Evolutionary conservation across 2,888 invertebrate genomes (phyloP), one percentile per base, ranked within the genome.

Genomic region (Xestia ashworthii): DNA sequence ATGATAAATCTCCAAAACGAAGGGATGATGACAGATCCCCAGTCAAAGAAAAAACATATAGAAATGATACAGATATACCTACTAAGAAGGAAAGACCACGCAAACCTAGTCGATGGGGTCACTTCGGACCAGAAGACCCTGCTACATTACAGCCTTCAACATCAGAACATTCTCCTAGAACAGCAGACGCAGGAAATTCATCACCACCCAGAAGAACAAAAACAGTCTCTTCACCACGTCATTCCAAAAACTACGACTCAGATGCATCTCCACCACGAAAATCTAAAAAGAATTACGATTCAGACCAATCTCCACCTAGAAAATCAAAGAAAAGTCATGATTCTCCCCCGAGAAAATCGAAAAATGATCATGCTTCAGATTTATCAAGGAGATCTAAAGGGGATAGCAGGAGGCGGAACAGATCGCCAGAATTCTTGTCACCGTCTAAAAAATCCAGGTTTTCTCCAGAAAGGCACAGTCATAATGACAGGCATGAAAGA

Each of bases 81-180:
- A 89, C 89, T 5, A 90, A 84, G 66, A 91, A 85, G 70, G 87
- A 91, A 53, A 90, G 87, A 84, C 74, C 82, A 2, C 89, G 90
- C 46, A 87, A 93, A 82, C 90, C 90, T 5, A 93, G 93, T 66
- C 90, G 94, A 3, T 94, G 94, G 94, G 93, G 91, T 44, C 87
- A 91, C 48, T 85, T 78, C 8, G 71, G 79, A 2, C 76, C 78
- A 9, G 87, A 83, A 77, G 78, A 79, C 46, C 78, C 78, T 46
- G 76, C 85, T 12, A 80, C 74, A 44, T 71, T 74, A 11, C 86
- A 71, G 41, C 62, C 66, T 22, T 41, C 74, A 22, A 87, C 80
- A 67, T 85, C 87, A 44, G 89, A 90, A 69, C 53, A 87, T 74
- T 85, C 86, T 11, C 77, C 82, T 14, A 69, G 41, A 62, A 79